phyloP scores from a whole-genome alignment of 1,140 invertebrate species.

The Chionoecetes opilio region DNA sequence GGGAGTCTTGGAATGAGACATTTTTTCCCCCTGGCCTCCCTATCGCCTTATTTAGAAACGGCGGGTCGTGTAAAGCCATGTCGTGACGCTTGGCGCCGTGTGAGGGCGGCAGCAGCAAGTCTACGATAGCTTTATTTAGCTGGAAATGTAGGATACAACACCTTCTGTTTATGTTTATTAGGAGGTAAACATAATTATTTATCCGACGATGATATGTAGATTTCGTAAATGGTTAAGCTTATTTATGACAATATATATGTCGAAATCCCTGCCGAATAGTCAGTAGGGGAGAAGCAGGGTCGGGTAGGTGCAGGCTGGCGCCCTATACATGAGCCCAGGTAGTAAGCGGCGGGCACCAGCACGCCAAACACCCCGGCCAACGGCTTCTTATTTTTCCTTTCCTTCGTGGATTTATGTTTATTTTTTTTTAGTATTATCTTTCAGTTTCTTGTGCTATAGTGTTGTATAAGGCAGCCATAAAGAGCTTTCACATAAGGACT shows the following conservation, averaged over 20 bases:
- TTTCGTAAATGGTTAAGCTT: too few species aligned
- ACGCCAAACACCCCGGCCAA: background rate
- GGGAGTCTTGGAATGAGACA: background rate
- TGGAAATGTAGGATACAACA: background rate
- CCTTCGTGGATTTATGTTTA: background rate
- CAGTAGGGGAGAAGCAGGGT: background rate
- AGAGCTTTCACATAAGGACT: background rate
- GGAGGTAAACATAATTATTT: background rate
- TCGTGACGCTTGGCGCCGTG: background rate
- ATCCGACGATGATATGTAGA: too few species aligned
- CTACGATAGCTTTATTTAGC: background rate
- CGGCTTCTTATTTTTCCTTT: background rate
- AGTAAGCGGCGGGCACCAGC: background rate
- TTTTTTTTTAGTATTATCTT: background rate
- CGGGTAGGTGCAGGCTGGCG: background rate
- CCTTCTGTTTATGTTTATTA: background rate
- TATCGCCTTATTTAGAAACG: background rate
- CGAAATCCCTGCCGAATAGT: background rate
- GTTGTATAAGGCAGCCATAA: background rate
- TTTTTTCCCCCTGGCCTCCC: background rate
- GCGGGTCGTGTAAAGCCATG: background rate
- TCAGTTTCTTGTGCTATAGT: background rate
- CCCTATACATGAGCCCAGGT: background rate
- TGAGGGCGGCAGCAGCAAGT: background rate
- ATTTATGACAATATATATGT: too few species aligned